Conservation (phyloP, 2,113 vertebrate species). For the Trogon melanurus region DNA sequence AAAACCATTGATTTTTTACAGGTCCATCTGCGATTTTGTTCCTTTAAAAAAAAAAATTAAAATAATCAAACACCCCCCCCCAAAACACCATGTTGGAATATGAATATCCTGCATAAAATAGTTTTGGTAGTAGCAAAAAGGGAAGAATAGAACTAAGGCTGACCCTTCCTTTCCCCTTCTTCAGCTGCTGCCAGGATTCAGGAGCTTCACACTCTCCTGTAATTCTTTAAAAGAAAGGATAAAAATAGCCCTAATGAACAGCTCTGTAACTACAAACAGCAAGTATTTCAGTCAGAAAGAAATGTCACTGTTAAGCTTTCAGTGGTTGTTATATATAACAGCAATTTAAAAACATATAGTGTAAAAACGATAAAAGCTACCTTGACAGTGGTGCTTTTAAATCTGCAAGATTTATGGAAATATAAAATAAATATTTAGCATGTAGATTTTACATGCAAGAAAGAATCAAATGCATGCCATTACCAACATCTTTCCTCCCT, state of each 20-base stretch:
- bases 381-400: slow-evolving; percentile 43
- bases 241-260: slow-evolving; percentile 63
- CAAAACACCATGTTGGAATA: not conserved
- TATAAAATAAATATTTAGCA: slow-evolving; percentile 61
- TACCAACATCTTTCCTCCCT: not conserved
- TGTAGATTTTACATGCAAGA: slow-evolving; percentile 37
- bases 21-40: not conserved
- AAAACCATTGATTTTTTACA: not conserved
- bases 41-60: not conserved
- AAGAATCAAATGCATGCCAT: slow-evolving; percentile 1
- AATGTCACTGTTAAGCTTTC: slow-evolving; percentile 41
- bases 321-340: slow-evolving; percentile 43
- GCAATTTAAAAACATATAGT: slow-evolving; percentile 50
- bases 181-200: not conserved
- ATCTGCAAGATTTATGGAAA: slow-evolving; percentile 35
- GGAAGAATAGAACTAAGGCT: not conserved
- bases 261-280: slow-evolving; percentile 43
- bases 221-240: slow-evolving; percentile 35
- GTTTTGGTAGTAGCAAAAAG: not conserved
- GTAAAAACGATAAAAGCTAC: slow-evolving; percentile 51
- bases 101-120: not conserved
- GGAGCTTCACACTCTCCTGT: not conserved
- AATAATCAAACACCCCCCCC: not conserved
- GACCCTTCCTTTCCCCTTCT: not conserved
- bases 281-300: slow-evolving; percentile 54